A percentile compares a stretch with the other conserved stretches of the same genome.
Evolutionary conservation across 1,140 invertebrate species (phyloP).

Genomic region (Amyelois transitella): DNA sequence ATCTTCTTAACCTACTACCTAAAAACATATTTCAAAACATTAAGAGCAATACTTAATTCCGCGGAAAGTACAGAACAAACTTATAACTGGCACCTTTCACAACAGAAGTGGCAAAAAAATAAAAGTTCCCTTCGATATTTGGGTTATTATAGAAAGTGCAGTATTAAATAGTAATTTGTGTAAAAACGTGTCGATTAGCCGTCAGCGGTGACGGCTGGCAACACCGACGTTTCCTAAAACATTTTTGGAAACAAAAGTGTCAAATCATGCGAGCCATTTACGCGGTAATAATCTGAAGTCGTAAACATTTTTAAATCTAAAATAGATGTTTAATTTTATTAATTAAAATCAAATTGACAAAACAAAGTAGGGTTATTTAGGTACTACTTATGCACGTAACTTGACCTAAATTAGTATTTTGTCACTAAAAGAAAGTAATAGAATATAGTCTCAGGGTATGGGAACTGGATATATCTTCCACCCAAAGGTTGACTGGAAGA

Average conservation of each 20-base stretch:
- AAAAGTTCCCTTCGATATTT: constrained; percentile 28
- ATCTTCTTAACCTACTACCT: too few relatives aligned
- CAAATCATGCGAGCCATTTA: constrained; percentile 66
- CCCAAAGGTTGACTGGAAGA: too few relatives aligned
- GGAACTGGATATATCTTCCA: too few relatives aligned
- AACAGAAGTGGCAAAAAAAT: constrained; percentile 23
- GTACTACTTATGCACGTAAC: too few relatives aligned
- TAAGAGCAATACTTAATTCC: too few relatives aligned
- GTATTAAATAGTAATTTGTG: constrained; percentile 59
- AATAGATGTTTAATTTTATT: too few relatives aligned
- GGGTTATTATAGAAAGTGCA: constrained; percentile 60
- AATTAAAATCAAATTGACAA: too few relatives aligned
- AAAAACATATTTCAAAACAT: too few relatives aligned
- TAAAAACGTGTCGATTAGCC: constrained; percentile 64
- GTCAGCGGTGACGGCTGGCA: constrained; percentile 24
- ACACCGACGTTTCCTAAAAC: constrained; percentile 55
- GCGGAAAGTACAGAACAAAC: not conserved
- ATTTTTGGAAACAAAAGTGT: constrained; percentile 52
- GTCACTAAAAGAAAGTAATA: too few relatives aligned
- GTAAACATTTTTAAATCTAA: constrained; percentile 28
- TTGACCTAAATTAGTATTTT: too few relatives aligned
- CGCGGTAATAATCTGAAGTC: constrained; percentile 20
- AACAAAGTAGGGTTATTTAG: too few relatives aligned
- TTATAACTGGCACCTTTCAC: constrained; percentile 38
- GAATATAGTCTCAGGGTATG: too few relatives aligned